Evolutionary conservation across 2,113 vertebrate species (phyloP), one percentile per base, ranked within the genome.

Genomic region (Lamprologus tigripictilis): DNA sequence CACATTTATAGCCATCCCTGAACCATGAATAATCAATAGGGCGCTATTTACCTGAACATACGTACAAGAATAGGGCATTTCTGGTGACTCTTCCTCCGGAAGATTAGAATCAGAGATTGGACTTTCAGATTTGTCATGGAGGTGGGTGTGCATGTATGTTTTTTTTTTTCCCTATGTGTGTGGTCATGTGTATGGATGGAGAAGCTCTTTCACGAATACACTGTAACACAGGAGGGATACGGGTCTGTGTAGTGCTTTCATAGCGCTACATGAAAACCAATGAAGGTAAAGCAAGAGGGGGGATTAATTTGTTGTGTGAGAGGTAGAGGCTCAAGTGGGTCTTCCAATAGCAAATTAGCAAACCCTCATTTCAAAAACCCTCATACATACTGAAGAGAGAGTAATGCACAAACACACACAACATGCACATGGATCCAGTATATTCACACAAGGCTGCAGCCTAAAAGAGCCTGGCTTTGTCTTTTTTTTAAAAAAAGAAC

Each of bases 301-400:
- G 87, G 87, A 93, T 93, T 90, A 87, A 93, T 95, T 94, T 94
- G 91, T 94, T 94, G 89, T 93, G 91, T 94, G 89, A 94, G 96
- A 92, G 95, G 92, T 93, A 92, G 95, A 93, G 94, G 94, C 96
- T 96, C 96, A 95, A 95, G 93, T 94, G 95, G 95, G 93, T 94
- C 97, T 97, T 97, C 96, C 96, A 94, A 96, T 96, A 96, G 96
- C 96, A 97, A 97, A 98, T 98, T 97, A 97, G 96, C 95, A 97
- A 95, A 95, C 96, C 94, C 95, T 95, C 82, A 80, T 94, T 92
- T 93, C 88, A 91, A 94, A 95, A 92, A 89, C 93, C 88, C 94
- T 93, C 82, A 54, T 88, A 90, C 82, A 84, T 86, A 92, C 93
- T 89, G 82, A 87, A 92, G 87, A 89, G 73, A 90, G 66, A 83